A percentile compares a stretch with the other conserved stretches of the same genome.
Evolutionary conservation across 2,797 vertebrate genomes (phyloP).

Genomic region (Apodemus agrarius): DNA sequence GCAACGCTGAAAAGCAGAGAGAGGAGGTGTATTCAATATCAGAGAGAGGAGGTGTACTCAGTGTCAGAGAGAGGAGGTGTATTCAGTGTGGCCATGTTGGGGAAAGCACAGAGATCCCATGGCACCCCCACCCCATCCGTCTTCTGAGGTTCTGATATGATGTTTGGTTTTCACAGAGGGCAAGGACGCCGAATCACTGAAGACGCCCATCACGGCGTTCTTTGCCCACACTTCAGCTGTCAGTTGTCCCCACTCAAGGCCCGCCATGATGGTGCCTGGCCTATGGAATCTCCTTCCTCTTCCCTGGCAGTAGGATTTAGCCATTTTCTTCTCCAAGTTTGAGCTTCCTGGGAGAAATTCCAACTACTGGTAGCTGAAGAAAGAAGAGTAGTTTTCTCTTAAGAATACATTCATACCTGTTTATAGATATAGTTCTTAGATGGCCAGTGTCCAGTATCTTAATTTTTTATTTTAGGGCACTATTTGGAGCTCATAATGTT

Average conservation of each 20-base stretch:
- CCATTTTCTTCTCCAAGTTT: neutral
- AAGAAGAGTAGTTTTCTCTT: neutral
- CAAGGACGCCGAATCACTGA: neutral
- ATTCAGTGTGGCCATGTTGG: neutral
- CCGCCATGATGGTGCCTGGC: neutral
- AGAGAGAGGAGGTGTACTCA: too few species aligned
- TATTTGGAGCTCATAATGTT: neutral
- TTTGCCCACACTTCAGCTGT: neutral
- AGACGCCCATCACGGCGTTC: neutral
- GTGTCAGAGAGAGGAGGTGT: neutral
- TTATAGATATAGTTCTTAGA: neutral
- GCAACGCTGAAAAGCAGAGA: neutral
- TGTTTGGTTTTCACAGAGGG: neutral
- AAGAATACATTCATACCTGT: neutral
- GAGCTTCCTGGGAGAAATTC: neutral
- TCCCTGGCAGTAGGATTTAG: neutral
- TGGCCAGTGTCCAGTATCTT: neutral
- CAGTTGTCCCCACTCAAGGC: neutral
- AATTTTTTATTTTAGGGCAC: neutral
- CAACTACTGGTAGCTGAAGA: neutral
- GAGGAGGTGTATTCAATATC: too few species aligned
- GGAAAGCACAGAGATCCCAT: neutral
- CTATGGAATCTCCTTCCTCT: neutral
- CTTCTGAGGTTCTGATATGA: neutral
- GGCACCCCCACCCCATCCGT: rapidly evolving